Evolutionary conservation across 2,888 invertebrate species (phyloP).

Genomic region (Phortica magna): DNA sequence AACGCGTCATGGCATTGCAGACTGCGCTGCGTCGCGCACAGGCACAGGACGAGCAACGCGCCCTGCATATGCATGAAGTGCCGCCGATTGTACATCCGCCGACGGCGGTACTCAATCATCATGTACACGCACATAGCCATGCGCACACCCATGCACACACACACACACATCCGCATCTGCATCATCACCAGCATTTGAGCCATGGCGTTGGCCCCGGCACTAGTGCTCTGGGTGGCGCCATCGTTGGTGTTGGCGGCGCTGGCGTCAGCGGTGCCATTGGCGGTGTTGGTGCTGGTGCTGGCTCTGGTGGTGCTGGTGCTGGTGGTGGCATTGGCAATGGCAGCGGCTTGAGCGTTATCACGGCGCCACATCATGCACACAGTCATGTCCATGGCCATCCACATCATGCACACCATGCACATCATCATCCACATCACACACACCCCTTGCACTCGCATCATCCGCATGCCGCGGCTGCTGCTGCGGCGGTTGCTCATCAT

Average conservation of each 20-base stretch:
- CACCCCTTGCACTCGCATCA: constrained; percentile 43
- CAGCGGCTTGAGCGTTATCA: background rate
- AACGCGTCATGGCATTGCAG: constrained; percentile 93
- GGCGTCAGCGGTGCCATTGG: background rate
- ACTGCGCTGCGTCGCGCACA: constrained; percentile 90
- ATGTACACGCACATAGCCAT: constrained; percentile 41
- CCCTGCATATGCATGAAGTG: constrained; percentile 79
- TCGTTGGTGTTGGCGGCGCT: background rate
- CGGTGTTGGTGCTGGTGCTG: background rate
- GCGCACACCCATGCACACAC: constrained; percentile 30
- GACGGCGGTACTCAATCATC: constrained; percentile 62
- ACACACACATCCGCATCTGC: constrained; percentile 46
- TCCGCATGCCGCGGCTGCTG: constrained; percentile 63
- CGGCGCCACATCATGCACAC: background rate
- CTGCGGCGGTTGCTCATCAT: constrained; percentile 60
- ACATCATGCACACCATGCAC: constrained; percentile 17
- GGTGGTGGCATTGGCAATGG: background rate
- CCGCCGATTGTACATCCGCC: constrained; percentile 76
- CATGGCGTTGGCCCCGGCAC: constrained; percentile 35
- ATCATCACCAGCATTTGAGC: background rate
- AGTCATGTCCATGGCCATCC: constrained; percentile 8
- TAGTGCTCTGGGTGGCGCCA: background rate
- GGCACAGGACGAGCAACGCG: constrained; percentile 88
- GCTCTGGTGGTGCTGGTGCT: background rate
- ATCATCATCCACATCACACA: constrained; percentile 49